A percentile compares a stretch with the other conserved stretches of the same genome.
Conservation (phyloP, 30 jellyfish, hydroid and myxozoan species). For the Haliclystus octoradiatus region DNA sequence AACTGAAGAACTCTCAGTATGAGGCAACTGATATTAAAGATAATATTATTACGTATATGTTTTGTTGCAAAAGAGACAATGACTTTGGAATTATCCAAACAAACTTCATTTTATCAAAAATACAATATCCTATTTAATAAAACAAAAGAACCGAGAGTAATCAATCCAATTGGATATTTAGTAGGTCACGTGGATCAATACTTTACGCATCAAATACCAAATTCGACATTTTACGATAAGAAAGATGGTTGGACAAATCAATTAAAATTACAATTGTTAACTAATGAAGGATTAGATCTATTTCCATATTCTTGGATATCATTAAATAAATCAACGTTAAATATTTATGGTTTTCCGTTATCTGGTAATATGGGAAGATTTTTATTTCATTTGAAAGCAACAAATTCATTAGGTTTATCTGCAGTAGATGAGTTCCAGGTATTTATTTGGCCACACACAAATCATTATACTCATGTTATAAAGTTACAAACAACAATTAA, state of each 20-base stretch:
- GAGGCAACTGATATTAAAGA: too few relatives aligned
- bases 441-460: conserved; percentile 16
- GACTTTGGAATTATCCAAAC: too few relatives aligned
- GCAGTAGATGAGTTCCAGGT: conserved; percentile 14
- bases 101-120: too few relatives aligned
- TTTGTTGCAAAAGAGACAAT: too few relatives aligned
- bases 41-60: too few relatives aligned
- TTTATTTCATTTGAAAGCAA: conserved; percentile 38
- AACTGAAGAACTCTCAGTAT: too few relatives aligned
- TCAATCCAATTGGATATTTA: conserved; percentile 6
- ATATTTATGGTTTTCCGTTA: conserved; percentile 72
- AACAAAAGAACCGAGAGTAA: too few relatives aligned
- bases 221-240: conserved; percentile 26
- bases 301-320: conserved; percentile 65
- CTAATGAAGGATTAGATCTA: conserved; percentile 37
- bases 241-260: conserved; percentile 24
- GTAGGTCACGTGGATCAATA: conserved; percentile 42
- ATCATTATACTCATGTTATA: conserved; percentile 36
- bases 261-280: conserved; percentile 25
- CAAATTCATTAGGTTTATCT: conserved; percentile 26
- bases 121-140: too few relatives aligned
- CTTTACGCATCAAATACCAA: conserved; percentile 27
- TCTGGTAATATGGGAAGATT: conserved; percentile 52
- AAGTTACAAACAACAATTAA: conserved; percentile 49
- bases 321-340: conserved; percentile 35